Conservation (phyloP, 37 sponge, comb jelly and placozoan genomes). For the Hormiphora californensis region DNA sequence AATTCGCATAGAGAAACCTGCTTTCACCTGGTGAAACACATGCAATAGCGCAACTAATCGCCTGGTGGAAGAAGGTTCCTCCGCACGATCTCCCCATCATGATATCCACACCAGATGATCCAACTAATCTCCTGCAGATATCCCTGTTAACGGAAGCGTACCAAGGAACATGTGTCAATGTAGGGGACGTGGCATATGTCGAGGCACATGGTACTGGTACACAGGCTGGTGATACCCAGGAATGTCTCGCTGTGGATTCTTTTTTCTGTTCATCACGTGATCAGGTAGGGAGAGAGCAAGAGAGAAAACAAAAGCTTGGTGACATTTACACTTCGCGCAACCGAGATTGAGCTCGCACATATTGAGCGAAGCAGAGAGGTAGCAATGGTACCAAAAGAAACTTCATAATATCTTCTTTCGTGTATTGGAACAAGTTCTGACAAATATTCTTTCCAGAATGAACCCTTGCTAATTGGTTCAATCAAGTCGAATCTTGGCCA, state of each 20-base stretch:
- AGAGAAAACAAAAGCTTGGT: too few species aligned
- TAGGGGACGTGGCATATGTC: slow-evolving; percentile 42
- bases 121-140: too few species aligned
- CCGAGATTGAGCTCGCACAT: too few species aligned
- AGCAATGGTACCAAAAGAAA: too few species aligned
- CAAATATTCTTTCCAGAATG: not conserved
- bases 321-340: too few species aligned
- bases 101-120: not conserved
- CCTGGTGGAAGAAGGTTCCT: not conserved
- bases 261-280: slow-evolving; percentile 5
- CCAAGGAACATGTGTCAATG: slow-evolving; percentile 39
- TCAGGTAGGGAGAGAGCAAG: too few species aligned
- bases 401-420: too few species aligned
- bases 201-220: slow-evolving; percentile 62
- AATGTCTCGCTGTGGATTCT: slow-evolving; percentile 53
- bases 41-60: too few species aligned
- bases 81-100: not conserved
- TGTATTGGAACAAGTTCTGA: too few species aligned
- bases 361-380: too few species aligned
- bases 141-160: slow-evolving; percentile 52
- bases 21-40: too few species aligned
- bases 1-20: too few species aligned
- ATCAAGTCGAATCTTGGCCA: slow-evolving; percentile 60
- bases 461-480: slow-evolving; percentile 57
- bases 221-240: slow-evolving; percentile 57